Evolutionary conservation across 2,888 invertebrate genomes (phyloP).

Genomic region (Tillus elongatus): DNA sequence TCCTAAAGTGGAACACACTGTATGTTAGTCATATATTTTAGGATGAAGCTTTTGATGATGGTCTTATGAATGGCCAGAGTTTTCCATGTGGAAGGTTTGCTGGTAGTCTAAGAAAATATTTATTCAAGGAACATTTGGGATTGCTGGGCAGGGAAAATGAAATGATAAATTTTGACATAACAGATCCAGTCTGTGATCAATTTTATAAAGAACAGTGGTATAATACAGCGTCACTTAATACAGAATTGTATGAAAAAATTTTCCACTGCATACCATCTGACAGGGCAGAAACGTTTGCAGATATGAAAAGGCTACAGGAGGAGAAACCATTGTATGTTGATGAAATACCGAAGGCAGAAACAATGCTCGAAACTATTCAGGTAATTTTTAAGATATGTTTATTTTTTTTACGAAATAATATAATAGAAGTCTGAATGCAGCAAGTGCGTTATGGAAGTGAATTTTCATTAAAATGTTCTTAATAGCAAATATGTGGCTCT

Average conservation of each 20-base stretch:
- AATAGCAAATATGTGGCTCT: too few relatives aligned
- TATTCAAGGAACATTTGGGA: conserved; percentile 91
- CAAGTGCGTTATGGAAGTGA: too few relatives aligned
- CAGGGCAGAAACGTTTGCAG: conserved; percentile 65
- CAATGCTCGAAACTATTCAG: conserved; percentile 63
- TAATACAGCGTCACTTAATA: conserved; percentile 70
- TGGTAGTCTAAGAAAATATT: conserved; percentile 69
- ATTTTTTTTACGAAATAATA: too few relatives aligned
- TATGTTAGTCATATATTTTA: conserved; percentile 39
- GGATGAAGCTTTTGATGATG: conserved; percentile 73
- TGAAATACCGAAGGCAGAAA: conserved; percentile 63
- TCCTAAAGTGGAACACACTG: too few relatives aligned
- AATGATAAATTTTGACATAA: conserved; percentile 49
- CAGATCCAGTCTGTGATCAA: conserved; percentile 68
- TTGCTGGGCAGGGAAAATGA: conserved; percentile 44
- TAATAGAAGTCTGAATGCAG: too few relatives aligned
- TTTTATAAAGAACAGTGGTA: conserved; percentile 86
- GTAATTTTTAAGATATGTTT: conserved; percentile 38
- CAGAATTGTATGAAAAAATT: conserved; percentile 80
- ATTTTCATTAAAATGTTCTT: too few relatives aligned
- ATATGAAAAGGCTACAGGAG: conserved; percentile 67
- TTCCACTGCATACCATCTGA: conserved; percentile 89
- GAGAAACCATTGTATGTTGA: conserved; percentile 61
- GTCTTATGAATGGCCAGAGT: conserved; percentile 70
- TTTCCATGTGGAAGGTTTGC: conserved; percentile 82